A percentile compares a stretch with the other conserved stretches of the same genome.
These are phyloP conservation scores for Ammodramus savannarum DNA, from an alignment of 2,113 vertebrate species.

Conservation along the genomic window DNA sequence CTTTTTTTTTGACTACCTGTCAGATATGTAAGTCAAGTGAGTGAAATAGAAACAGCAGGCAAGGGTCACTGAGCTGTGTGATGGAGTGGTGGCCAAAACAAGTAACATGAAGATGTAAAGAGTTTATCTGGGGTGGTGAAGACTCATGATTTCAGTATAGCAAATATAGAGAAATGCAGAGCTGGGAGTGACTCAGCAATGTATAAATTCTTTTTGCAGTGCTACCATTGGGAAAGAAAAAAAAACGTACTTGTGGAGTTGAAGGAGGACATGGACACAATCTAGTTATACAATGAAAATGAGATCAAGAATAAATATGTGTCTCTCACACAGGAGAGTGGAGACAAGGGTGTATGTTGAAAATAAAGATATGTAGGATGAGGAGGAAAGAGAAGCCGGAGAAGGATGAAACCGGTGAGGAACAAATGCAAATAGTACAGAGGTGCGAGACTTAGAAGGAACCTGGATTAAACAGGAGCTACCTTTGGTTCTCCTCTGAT, in stretches of 20 bases:
- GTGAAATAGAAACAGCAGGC: not conserved
- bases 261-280: not conserved
- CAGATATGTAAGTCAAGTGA: not conserved
- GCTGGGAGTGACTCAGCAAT: not conserved
- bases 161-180: not conserved
- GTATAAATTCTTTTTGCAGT: not conserved
- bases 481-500: not conserved
- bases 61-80: not conserved
- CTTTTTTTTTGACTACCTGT: not conserved
- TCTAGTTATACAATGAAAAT: not conserved
- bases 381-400: not conserved
- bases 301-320: not conserved
- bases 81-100: not conserved
- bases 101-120: not conserved
- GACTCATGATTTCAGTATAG: not conserved
- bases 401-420: not conserved
- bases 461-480: not conserved
- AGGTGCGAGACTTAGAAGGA: not conserved
- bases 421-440: not conserved
- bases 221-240: not conserved
- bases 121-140: not conserved
- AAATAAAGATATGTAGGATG: not conserved
- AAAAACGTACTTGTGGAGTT: rapidly evolving
- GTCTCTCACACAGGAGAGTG: not conserved
- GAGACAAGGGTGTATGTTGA: not conserved